phyloP scores from a whole-genome alignment of 2,797 vertebrate species.

The Pyrocephalus nanus region DNA sequence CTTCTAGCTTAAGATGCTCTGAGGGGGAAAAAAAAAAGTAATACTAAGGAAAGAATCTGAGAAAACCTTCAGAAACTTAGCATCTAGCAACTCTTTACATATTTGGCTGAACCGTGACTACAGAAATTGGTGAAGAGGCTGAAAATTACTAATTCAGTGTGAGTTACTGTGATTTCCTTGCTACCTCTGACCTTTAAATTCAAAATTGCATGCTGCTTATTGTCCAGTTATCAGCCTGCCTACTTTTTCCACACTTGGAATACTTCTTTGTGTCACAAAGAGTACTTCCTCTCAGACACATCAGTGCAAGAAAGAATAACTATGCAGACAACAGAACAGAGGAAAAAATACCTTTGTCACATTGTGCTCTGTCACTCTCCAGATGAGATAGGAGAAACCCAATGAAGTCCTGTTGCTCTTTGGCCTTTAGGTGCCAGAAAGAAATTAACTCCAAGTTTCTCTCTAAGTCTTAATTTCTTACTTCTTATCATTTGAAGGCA shows the following conservation, averaged over 20 bases:
- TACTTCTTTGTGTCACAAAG: not conserved
- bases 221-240: not conserved
- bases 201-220: not conserved
- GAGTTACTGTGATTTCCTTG: not conserved
- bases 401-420: not conserved
- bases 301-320: not conserved
- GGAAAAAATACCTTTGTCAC: not conserved
- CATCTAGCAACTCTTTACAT: not conserved
- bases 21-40: not conserved
- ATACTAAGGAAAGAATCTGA: not conserved
- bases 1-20: not conserved
- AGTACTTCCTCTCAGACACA: not conserved
- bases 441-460: constrained; percentile 3
- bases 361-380: not conserved
- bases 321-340: not conserved
- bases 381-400: not conserved
- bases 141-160: not conserved
- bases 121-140: not conserved
- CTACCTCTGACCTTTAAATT: not conserved
- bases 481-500: not conserved
- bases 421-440: not conserved
- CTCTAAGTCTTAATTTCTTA: not conserved
- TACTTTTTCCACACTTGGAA: not conserved
- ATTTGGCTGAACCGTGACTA: not conserved
- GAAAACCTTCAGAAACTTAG: not conserved